Percentiles rank a stretch among this genome's conserved stretches.
These are phyloP conservation scores for Sesia apiformis DNA, from an alignment of 2,888 invertebrate species.

Conservation along the genomic window DNA sequence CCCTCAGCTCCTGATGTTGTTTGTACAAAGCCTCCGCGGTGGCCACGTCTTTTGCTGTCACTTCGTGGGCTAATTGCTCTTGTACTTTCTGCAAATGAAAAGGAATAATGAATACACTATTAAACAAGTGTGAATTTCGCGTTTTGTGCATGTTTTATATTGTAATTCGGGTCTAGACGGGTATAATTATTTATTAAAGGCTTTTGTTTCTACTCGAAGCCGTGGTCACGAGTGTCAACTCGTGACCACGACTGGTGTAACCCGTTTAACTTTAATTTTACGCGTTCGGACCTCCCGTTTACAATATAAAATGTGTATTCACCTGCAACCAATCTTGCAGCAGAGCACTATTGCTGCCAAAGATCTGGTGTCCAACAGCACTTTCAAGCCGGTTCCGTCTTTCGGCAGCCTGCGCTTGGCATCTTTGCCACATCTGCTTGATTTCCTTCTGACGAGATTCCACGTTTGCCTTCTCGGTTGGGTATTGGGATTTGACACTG, in stretches of 20 bases:
- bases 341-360: constrained; percentile 88
- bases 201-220: too few relatives aligned
- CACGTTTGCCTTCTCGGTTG: constrained; percentile 90
- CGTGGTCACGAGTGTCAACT: background rate
- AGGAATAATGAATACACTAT: background rate
- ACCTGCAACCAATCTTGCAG: constrained; percentile 87
- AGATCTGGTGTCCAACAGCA: constrained; percentile 96
- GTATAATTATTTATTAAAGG: too few relatives aligned
- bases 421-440: constrained; percentile 89
- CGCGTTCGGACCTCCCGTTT: too few relatives aligned
- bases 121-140: background rate
- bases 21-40: constrained; percentile 93
- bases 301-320: background rate
- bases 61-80: constrained; percentile 85
- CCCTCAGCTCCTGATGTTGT: constrained; percentile 91
- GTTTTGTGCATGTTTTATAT: too few relatives aligned
- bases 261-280: too few relatives aligned
- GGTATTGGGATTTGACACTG: constrained; percentile 93
- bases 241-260: too few relatives aligned
- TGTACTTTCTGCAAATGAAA: constrained; percentile 74
- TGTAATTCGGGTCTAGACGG: too few relatives aligned
- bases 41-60: constrained; percentile 89
- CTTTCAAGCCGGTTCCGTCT: constrained; percentile 90
- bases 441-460: constrained; percentile 89
- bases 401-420: constrained; percentile 88